Conservation (phyloP, 2,113 vertebrate species). For the Cottus gobio region DNA sequence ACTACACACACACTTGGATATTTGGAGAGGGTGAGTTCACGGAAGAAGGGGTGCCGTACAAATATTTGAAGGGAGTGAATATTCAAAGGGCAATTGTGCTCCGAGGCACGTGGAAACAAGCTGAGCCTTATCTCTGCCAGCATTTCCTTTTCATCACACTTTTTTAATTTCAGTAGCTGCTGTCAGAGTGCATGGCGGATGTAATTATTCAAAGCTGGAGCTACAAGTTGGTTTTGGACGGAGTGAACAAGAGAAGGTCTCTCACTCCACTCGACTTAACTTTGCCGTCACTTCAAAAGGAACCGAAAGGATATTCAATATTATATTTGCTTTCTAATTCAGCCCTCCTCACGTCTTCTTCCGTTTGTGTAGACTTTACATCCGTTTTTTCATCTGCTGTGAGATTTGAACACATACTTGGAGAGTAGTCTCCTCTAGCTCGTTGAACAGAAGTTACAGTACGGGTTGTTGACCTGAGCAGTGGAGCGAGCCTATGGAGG, state of each 20-base stretch:
- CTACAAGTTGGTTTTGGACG: slow-evolving; percentile 32
- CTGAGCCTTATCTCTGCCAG: slow-evolving; percentile 39
- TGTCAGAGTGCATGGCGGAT: slow-evolving; percentile 3
- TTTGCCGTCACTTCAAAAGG: slow-evolving; percentile 20
- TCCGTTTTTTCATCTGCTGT: slow-evolving; percentile 39
- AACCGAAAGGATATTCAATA: background rate
- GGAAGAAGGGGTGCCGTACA: slow-evolving; percentile 53
- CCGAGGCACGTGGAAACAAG: slow-evolving; percentile 64
- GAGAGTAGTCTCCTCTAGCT: background rate
- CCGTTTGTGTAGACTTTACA: background rate
- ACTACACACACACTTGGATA: slow-evolving; percentile 51
- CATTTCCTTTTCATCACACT: slow-evolving; percentile 54
- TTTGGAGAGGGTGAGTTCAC: slow-evolving; percentile 61
- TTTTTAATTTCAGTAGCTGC: slow-evolving; percentile 20
- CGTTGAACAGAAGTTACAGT: slow-evolving; percentile 46
- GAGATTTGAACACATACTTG: slow-evolving; percentile 1
- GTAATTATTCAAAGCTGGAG: slow-evolving; percentile 40
- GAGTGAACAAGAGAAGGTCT: slow-evolving; percentile 8
- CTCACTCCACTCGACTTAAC: background rate
- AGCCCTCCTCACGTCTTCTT: background rate
- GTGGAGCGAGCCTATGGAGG: slow-evolving; percentile 20
- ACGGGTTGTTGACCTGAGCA: slow-evolving; percentile 41
- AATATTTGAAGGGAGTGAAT: slow-evolving; percentile 70
- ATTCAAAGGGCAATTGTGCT: slow-evolving; percentile 74
- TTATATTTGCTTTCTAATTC: slow-evolving; percentile 19